Percentiles rank a stretch among this genome's conserved stretches.
Evolutionary conservation across 2,113 vertebrate genomes (phyloP).

Genomic region (Forbesichthys agassizii): DNA sequence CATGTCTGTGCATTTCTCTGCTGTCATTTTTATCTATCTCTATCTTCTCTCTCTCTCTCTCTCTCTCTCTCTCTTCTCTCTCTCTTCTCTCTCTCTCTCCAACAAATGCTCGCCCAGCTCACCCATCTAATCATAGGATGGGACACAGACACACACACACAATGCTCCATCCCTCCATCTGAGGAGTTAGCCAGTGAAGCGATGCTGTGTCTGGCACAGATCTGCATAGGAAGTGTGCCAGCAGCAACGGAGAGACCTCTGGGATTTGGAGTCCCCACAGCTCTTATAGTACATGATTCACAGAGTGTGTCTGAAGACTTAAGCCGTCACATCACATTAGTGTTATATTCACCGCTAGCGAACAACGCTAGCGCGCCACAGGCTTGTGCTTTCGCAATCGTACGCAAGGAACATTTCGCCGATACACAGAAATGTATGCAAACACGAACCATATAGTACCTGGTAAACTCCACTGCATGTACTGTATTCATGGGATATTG

Average conservation of each 20-base stretch:
- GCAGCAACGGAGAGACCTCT: constrained; percentile 41
- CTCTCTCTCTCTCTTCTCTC: constrained; percentile 38
- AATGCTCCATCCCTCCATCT: not conserved
- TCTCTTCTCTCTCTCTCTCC: constrained; percentile 8
- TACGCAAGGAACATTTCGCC: too few species aligned
- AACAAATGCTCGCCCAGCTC: not conserved
- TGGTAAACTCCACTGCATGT: too few species aligned
- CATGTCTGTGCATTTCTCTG: too few species aligned
- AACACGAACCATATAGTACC: too few species aligned
- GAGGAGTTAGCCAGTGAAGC: not conserved
- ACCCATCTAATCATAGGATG: constrained; percentile 3
- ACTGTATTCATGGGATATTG: too few species aligned
- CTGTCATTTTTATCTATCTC: too few species aligned
- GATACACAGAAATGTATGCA: too few species aligned
- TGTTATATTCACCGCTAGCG: constrained; percentile 41
- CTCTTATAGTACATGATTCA: constrained; percentile 52
- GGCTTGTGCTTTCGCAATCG: too few species aligned
- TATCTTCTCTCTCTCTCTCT: constrained; percentile 20
- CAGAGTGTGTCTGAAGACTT: constrained; percentile 39
- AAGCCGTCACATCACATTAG: constrained; percentile 50
- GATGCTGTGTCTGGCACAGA: constrained; percentile 10
- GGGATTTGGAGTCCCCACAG: constrained; percentile 32
- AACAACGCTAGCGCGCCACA: constrained; percentile 10
- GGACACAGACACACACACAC: not conserved
- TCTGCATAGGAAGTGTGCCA: constrained; percentile 22